Evolutionary conservation across 2,113 vertebrate genomes (phyloP).

Genomic region (Eclectus roratus): DNA sequence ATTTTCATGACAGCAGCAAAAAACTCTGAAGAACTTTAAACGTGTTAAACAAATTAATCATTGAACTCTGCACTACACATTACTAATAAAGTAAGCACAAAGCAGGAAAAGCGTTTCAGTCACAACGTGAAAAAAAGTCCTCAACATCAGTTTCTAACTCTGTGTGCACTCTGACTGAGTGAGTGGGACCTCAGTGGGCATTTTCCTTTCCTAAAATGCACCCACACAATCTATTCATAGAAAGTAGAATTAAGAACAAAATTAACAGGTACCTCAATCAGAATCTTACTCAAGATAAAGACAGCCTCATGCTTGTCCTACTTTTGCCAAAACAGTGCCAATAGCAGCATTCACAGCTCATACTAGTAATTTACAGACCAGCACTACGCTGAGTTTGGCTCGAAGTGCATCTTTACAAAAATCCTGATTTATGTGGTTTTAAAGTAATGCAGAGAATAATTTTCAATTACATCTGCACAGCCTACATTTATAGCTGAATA

Average conservation of each 20-base stretch:
- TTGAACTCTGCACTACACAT: not conserved
- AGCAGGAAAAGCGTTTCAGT: not conserved
- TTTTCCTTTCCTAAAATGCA: not conserved
- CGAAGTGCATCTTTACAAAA: not conserved
- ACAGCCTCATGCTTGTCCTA: not conserved
- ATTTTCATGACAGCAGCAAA: constrained; percentile 29
- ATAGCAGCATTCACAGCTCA: not conserved
- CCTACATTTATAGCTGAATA: not conserved
- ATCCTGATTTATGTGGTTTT: not conserved
- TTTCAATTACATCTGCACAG: not conserved
- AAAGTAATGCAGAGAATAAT: not conserved
- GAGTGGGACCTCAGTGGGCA: not conserved
- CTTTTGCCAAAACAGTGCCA: not conserved
- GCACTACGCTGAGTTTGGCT: not conserved
- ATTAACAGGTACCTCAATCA: not conserved
- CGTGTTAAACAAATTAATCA: not conserved
- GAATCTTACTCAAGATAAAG: not conserved
- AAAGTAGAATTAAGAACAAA: not conserved
- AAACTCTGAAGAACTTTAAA: constrained; percentile 41
- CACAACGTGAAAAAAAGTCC: not conserved
- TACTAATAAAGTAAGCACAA: not conserved
- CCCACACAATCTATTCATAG: not conserved
- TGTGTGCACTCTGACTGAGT: not conserved
- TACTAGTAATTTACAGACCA: not conserved
- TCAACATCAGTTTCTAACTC: not conserved